Evolutionary conservation across 2,888 invertebrate species (phyloP), one percentile per base, ranked within the genome.

Genomic region (Lobophora halterata): DNA sequence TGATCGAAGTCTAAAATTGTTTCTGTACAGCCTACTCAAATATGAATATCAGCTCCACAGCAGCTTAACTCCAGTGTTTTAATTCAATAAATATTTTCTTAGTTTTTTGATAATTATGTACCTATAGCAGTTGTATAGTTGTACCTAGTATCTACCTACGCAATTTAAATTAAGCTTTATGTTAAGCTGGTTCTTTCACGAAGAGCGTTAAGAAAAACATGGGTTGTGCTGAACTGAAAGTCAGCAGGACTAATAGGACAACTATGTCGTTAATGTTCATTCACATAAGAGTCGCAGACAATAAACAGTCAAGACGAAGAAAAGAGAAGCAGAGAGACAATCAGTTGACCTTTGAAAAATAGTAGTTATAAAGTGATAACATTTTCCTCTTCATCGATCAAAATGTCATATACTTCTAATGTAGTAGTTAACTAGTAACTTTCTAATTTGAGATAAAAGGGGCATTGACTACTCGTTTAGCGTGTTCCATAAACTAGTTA

Each of bases 361-460:
- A 29, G 20, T 43, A 28, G 52, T 52, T 52, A 33, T 41, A 52
- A 48, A 54, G 48, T 47, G 40, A 50, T 59, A 55, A 57, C 47
- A 53, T 49, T 63, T 60, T 60, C 55, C 51, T 44, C 42, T 51
- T 55, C 55, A 65, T 73, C 66, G 57, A 73, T 75, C 72, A 68
- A 64, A 55, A 54, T 54, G 65, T 66, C 63, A n/a, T 56, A 63
- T 64, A 62, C 61, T 68, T 65, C n/a, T 58, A 58, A 41, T 30
- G 61, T 66, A 66, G 65, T 55, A 60, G 61, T 51, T 61, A n/a
- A n/a, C n/a, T n/a, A n/a, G n/a, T n/a, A n/a, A 67, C 73, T 78
- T 75, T 77, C 77, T 77, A 75, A 74, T 71, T 32, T 62, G 62
- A 67, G 67, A 66, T 68, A 67, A n/a, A n/a, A 72, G 61, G 52